Evolutionary conservation across 2,113 vertebrate genomes (phyloP), one percentile per base, ranked within the genome.

Genomic region (Lutjanus erythropterus): DNA sequence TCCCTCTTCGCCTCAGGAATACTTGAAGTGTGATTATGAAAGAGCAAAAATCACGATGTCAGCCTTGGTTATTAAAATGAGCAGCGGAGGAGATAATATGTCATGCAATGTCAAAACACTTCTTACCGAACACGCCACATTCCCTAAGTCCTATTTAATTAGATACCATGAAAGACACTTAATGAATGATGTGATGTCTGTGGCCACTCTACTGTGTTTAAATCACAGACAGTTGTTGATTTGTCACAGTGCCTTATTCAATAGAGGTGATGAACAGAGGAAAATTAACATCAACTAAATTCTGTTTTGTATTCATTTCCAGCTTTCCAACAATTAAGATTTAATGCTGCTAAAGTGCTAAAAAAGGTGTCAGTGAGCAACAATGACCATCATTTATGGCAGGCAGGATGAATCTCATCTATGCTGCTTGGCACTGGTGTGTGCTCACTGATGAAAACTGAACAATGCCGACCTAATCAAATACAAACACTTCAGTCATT

Each of bases 41-140:
- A 47, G 44, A 67, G 71, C 23, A 27, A 39, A 74, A 85, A 65
- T 71, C 68, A 64, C 49, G 23, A 47, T 53, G 85, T 80, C 80
- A 69, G 71, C 65, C 62, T 21, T 0, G 19, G 44, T 81, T 80
- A 81, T 89, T 73, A 64, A 76, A 85, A 69, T 21, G 71, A 82
- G 67, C 64, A 29, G 65, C 47, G 12, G 8, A 5, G 31, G 3
- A 75, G 50, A 83, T 66, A 41, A 75, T 55, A 16, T 41, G 71
- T 68, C 83, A 55, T 27, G 50, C 66, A 4, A 23, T 67, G 89
- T 83, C 84, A 83, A 78, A 85, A 83, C 77, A 76, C 47, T 31
- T 50, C 73, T 76, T 18, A 25, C 16, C 49, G 21, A 85, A 83
- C 56, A 69, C 5, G 71, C 44, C 53, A 39, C 35, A 76, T 68